Evolutionary conservation across 2,113 vertebrate species (phyloP), one percentile per base, ranked within the genome.

Genomic region (Chascanopsetta lugubris): DNA sequence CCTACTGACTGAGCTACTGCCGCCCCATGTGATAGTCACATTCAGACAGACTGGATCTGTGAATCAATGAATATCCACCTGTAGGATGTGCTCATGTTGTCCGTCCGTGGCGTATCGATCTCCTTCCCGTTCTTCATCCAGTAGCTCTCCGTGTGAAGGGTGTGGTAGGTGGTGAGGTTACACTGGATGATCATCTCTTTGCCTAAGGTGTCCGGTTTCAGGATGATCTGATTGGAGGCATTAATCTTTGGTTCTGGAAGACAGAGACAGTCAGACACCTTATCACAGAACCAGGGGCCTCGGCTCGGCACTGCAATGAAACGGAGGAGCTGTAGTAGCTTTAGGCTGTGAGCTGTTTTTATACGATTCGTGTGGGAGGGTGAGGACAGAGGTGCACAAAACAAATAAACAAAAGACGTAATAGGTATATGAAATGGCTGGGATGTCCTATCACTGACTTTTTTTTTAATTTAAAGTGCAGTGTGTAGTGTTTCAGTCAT

Each of bases 71-170:
- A n/a, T n/a, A n/a, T n/a, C n/a, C 85, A 96, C 94, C 90, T 97
- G 93, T 95, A 88, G n/a, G 90, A 83, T 18, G 93, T 95, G 87
- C 75, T 88, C 77, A 88, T 93, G 43, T 84, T 69, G 61, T 87
- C 48, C 63, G 91, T 94, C 27, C 92, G 87, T 17, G 94, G 94
- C 47, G 93, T 92, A 18, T 83, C 17, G 74, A 99, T 93, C 86
- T 98, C 95, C 47, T 87, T 81, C 20, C 95, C 95, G 1, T 99
- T 98, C 92, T 95, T 99, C 91, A 96, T 93, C 97, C 97, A 99
- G 88, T 95, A 96, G 86, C 95, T 98, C 79, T 93, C 83, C 29
- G 73, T 71, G 75, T 95, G 94, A 2, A 89, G 72, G 36, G 90
- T 94, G 84, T 95, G 92, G 70, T 91, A 93, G 30, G 93, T 93